Evolutionary conservation across 2,888 invertebrate genomes (phyloP), one percentile per base, ranked within the genome.

Genomic region (Mythimna albipuncta): DNA sequence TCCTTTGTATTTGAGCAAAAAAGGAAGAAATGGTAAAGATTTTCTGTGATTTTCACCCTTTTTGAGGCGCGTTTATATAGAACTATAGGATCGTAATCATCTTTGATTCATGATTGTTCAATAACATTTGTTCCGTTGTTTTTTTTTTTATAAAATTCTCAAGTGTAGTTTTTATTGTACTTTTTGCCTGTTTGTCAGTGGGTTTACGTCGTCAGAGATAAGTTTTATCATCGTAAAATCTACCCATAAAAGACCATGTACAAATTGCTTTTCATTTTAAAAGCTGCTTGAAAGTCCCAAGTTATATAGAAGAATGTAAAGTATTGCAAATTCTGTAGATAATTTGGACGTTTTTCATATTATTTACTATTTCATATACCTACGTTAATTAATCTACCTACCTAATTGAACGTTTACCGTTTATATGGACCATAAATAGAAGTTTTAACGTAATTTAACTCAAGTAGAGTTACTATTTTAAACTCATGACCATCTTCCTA

Each of bases 1-100:
- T 84, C 81, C 71, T 69, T 87, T 81, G 69, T 72, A 38, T 66
- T 71, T 13, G 1, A n/a, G 9, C 13, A 68, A 84, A 76, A 77
- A 81, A 65, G 9, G 50, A 66, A 47, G 68, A 75, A 80, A 78
- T 61, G 66, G 59, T 47, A 69, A 79, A 79, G 69, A 83, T 88
- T 85, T 85, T 86, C 73, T 68, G 75, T 66, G 66, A 75, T 82
- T 81, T 83, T 64, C 70, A 68, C 66, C 79, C 73, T 70, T 84
- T 82, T 72, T 58, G 44, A 59, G 64, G 61, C 52, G 54, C 65
- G 54, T 68, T 6, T 2, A 21, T 72, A 52, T 64, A 72, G 58
- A 71, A 21, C 55, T 55, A 55, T 55, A 13, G 55, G 66, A 67
- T 75, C 62, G 50, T 62, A 84, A 81, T 81, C 72, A 79, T 74